Evolutionary conservation across 2,797 vertebrate species (phyloP), one percentile per base, ranked within the genome.

Genomic region (Bucorvus abyssinicus): DNA sequence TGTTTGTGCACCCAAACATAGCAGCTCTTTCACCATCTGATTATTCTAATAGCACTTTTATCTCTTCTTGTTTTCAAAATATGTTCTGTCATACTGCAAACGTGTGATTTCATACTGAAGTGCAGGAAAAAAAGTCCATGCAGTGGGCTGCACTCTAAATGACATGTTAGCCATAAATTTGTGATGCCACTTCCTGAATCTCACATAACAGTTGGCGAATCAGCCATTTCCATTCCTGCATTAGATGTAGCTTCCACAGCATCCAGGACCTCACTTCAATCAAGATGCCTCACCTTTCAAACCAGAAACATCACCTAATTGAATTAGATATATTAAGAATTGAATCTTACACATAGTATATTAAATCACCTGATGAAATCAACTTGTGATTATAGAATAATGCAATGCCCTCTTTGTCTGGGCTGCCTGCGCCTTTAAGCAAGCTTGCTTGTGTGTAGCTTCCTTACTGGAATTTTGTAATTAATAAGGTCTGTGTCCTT

Each of bases 361-460:
- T 84, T 95, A 96, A 95, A 96, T 95, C 93, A 95, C 50, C 45
- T 27, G 7, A 71, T 60, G 24, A 92, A 96, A 91, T 94, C 88
- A 86, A 74, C 53, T 38, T 80, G 91, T 75, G 91, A 86, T 92
- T 96, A 82, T 47, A 76, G 81, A 94, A 29, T 78, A 85, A 93
- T 50, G 69, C 83, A 83, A 70, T 78, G 29, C n/a, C 76, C 87
- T 47, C 71, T 59, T 56, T 49, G 71, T 76, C 55, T 40, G 53
- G 50, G 56, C 27, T 85, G n/a, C 60, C 68, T 73, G 61, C 68
- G 74, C 36, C 59, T 96, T 84, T 91, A 93, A 89, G 86, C 36
- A 93, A 89, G 26, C 21, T 75, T 57, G 44, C 36, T 3, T 38
- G 50, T 52, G 53, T 26, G 23, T 2, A 4, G 12, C 13, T 78